Evolutionary conservation across 2,797 vertebrate genomes (phyloP).

Genomic region (Cuculus canorus): DNA sequence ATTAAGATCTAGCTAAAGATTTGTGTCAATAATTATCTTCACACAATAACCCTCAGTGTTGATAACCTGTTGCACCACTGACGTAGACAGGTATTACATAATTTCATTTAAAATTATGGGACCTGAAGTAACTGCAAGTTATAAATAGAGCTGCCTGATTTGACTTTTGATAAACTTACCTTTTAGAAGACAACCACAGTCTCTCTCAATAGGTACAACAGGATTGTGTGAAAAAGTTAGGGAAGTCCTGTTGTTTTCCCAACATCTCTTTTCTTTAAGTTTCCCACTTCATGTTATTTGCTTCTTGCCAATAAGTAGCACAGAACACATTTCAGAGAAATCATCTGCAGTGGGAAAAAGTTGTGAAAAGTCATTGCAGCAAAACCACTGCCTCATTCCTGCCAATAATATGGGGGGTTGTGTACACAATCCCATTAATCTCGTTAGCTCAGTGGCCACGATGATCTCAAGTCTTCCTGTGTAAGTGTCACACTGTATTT

Average conservation of each 20-base stretch:
- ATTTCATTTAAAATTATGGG: conserved; percentile 41
- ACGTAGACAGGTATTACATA: background rate
- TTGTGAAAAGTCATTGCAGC: background rate
- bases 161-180: background rate
- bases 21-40: background rate
- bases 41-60: background rate
- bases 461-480: background rate
- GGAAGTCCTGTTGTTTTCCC: background rate
- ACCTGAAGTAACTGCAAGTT: conserved; percentile 22
- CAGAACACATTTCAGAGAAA: background rate
- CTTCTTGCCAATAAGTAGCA: background rate
- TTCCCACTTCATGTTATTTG: background rate
- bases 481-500: background rate
- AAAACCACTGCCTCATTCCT: background rate
- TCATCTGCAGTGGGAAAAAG: background rate
- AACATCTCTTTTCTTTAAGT: background rate
- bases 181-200: background rate
- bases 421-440: background rate
- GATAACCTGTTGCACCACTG: background rate
- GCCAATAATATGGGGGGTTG: background rate
- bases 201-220: background rate
- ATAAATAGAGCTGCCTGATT: background rate
- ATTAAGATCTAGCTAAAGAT: background rate
- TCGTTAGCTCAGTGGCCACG: background rate
- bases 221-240: background rate